Evolutionary conservation across 2,888 invertebrate genomes (phyloP).

Genomic region (Linyphia triangularis): DNA sequence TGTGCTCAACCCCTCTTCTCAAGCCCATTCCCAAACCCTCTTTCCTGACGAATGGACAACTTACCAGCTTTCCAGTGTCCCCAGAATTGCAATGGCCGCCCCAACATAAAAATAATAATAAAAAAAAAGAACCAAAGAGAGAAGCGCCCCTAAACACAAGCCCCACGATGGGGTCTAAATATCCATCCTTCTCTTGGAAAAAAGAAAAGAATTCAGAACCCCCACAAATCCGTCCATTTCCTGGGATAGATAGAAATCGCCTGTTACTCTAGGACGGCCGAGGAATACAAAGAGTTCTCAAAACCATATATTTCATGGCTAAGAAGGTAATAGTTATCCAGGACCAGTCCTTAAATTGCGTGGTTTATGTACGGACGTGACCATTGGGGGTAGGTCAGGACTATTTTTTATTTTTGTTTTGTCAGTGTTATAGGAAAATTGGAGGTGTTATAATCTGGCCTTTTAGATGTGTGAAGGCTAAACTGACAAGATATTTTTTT

Average conservation of each 20-base stretch:
- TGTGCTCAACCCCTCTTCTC: neutral
- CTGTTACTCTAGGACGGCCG: slow-evolving; percentile 45
- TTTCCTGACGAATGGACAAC: slow-evolving; percentile 50
- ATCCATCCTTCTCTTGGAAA: slow-evolving; percentile 30
- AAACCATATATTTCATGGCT: slow-evolving; percentile 46
- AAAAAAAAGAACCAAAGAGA: no score
- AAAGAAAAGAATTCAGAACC: neutral
- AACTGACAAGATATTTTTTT: no score
- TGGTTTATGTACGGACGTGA: slow-evolving; percentile 58
- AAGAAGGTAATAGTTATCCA: slow-evolving; percentile 66
- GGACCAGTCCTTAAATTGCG: slow-evolving; percentile 47
- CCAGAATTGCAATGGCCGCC: slow-evolving; percentile 33
- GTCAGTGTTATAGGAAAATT: no score
- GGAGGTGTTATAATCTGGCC: slow-evolving; percentile 10
- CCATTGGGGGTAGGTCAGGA: neutral
- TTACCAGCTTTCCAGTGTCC: neutral
- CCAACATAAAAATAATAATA: no score
- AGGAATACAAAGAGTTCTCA: slow-evolving; percentile 58
- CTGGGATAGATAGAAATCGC: slow-evolving; percentile 63
- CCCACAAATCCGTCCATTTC: slow-evolving; percentile 19
- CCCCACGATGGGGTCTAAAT: slow-evolving; percentile 32
- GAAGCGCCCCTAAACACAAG: slow-evolving; percentile 23
- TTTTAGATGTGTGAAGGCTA: neutral
- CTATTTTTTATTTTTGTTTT: no score
- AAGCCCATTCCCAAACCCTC: neutral